Evolutionary conservation across 1,140 invertebrate genomes (phyloP), one percentile per base, ranked within the genome.

Genomic region (Phortica variegata): DNA sequence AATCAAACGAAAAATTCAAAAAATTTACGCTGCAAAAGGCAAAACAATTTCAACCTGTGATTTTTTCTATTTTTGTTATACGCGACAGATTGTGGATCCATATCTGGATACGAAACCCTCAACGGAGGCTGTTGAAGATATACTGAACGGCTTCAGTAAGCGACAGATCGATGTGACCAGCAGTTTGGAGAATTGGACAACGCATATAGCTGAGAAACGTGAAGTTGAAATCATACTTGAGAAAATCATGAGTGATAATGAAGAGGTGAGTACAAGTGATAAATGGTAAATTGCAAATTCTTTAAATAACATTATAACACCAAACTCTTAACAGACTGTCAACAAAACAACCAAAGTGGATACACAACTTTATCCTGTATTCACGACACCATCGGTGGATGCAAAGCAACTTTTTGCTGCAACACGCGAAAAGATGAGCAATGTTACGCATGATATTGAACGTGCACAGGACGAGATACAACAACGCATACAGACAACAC

Each of bases 291-390:
- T 19, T 23, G 31, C 3, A 20, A 26, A 26, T 21, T 17, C 33
- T 52, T 10, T 13, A 29, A n/a, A 13, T 47, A 20, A 20, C 2
- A 37, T 29, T 31, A 13, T 42, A 3, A 10, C 3, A 9, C 3
- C 3, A n/a, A 43, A 9, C 21, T 52, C 8, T 38, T 60, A 76
- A 0, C 74, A 91, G 88, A 88, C 86, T 19, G 83, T 90, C 52
- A 83, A 85, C 57, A 87, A 83, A 81, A 84, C 87, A 54, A 83
- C 84, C n/a, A 85, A 86, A 75, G 80, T 89, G 58, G 84, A 88
- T 60, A 81, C 82, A 42, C 84, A 88, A 52, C 76, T 91, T 46
- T 92, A 90, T 80, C 89, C 89, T 12, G 80, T 90, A 15, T 83
- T 92, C 47, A 85, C 82, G 33, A 82, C 82, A 21, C 79, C 83